phyloP scores from a whole-genome alignment of 2,888 invertebrate species.

The Agapostemon virescens region DNA sequence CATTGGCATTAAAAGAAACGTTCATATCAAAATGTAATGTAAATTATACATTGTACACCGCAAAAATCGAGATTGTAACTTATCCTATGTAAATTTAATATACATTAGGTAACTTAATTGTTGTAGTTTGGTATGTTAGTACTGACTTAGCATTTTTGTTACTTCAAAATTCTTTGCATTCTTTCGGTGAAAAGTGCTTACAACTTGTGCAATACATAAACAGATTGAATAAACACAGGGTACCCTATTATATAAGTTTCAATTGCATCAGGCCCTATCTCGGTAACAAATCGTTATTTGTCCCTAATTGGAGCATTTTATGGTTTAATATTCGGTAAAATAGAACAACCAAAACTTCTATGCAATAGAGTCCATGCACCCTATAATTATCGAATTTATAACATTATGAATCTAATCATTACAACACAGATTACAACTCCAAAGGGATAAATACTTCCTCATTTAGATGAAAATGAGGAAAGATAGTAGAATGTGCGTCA shows the following conservation, averaged over 20 bases:
- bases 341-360: slow-evolving; percentile 35
- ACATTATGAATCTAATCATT: slow-evolving; percentile 61
- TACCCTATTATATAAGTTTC: slow-evolving; percentile 36
- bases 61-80: slow-evolving; percentile 19
- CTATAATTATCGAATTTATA: slow-evolving; percentile 44
- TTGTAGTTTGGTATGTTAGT: neutral
- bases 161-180: neutral
- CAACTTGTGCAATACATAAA: slow-evolving; percentile 12
- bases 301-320: neutral
- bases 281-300: neutral
- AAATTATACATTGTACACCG: slow-evolving; percentile 13
- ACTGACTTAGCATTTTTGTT: neutral
- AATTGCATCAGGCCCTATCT: slow-evolving; percentile 14
- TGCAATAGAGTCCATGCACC: slow-evolving; percentile 35
- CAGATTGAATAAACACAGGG: slow-evolving; percentile 26
- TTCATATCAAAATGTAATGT: slow-evolving; percentile 9
- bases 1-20: slow-evolving; percentile 22
- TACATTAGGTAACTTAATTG: neutral
- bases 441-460: slow-evolving; percentile 56
- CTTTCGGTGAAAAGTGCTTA: neutral
- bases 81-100: slow-evolving; percentile 20
- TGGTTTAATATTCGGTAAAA: neutral
- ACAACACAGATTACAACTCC: slow-evolving; percentile 69
- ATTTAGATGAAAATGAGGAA: slow-evolving; percentile 55
- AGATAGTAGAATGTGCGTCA: slow-evolving; percentile 50